Percentiles rank a stretch among this genome's conserved stretches.
Evolutionary conservation across 2,797 vertebrate genomes (phyloP).

Genomic region (Holocentrus rufus): DNA sequence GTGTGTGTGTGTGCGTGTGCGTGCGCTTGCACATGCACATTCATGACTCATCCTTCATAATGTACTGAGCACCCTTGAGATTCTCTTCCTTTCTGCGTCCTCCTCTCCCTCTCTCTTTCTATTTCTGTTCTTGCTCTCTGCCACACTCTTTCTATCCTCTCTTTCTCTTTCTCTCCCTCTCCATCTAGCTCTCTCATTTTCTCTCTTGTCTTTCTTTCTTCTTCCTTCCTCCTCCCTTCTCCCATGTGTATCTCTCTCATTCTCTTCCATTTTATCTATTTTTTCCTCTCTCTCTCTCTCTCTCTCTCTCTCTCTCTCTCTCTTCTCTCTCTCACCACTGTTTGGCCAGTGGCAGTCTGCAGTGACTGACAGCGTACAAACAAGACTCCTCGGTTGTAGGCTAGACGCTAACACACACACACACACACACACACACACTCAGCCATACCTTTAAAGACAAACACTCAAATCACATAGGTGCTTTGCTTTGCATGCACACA

Average conservation of each 20-base stretch:
- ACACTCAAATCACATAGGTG: slow-evolving; percentile 35
- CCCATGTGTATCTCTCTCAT: slow-evolving; percentile 53
- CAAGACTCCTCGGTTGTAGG: slow-evolving; percentile 56
- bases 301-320: neutral
- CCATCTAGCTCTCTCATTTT: slow-evolving; percentile 34
- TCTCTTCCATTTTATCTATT: slow-evolving; percentile 42
- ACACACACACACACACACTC: slow-evolving; percentile 27
- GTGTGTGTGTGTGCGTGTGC: slow-evolving; percentile 32
- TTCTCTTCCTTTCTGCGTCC: neutral
- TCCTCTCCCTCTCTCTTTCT: neutral
- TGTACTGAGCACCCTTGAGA: slow-evolving; percentile 52
- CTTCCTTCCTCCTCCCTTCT: slow-evolving; percentile 30
- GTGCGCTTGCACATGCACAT: slow-evolving; percentile 17
- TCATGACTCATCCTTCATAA: slow-evolving; percentile 58
- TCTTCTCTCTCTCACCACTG: slow-evolving; percentile 37
- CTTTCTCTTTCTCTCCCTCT: slow-evolving; percentile 26
- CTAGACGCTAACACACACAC: slow-evolving; percentile 30
- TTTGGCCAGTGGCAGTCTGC: slow-evolving; percentile 64
- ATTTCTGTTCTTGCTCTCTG: slow-evolving; percentile 14
- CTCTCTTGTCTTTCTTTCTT: slow-evolving; percentile 49
- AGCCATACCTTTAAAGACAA: slow-evolving; percentile 44
- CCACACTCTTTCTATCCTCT: slow-evolving; percentile 14
- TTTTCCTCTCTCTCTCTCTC: slow-evolving; percentile 31
- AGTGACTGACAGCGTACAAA: slow-evolving; percentile 70
- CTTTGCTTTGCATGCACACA: slow-evolving; percentile 3